Conservation (phyloP, 2,797 vertebrate genomes). For the Falco naumanni region DNA sequence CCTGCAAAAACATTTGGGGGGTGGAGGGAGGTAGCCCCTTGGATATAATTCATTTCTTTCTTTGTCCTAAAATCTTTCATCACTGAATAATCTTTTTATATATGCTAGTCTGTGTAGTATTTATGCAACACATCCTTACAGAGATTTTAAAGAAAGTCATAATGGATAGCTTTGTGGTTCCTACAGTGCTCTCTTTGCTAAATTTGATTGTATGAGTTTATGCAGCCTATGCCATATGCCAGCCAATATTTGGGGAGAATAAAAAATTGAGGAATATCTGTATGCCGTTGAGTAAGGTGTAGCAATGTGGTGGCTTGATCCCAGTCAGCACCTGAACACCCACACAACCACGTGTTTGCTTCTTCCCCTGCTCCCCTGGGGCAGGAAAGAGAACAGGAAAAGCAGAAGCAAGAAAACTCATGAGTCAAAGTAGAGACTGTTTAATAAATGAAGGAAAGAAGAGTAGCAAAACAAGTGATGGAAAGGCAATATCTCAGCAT, state of each 20-base stretch:
- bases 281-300: not conserved
- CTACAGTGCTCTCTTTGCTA: not conserved
- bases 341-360: not conserved
- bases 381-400: not conserved
- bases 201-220: not conserved
- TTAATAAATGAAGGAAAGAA: not conserved
- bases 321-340: not conserved
- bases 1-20: not conserved
- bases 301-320: not conserved
- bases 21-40: fast-evolving
- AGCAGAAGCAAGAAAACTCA: not conserved
- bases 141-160: not conserved
- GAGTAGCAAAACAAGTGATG: not conserved
- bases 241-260: not conserved
- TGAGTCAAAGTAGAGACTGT: not conserved
- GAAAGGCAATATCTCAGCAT: not conserved
- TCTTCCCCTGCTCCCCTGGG: fast-evolving
- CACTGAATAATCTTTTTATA: not conserved
- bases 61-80: not conserved
- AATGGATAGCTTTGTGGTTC: not conserved
- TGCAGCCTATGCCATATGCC: not conserved
- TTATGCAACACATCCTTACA: not conserved
- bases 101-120: not conserved
- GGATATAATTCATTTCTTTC: not conserved
- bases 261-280: fast-evolving